phyloP scores from a whole-genome alignment of 2,888 invertebrate species.

The Napeogenes sylphis region DNA sequence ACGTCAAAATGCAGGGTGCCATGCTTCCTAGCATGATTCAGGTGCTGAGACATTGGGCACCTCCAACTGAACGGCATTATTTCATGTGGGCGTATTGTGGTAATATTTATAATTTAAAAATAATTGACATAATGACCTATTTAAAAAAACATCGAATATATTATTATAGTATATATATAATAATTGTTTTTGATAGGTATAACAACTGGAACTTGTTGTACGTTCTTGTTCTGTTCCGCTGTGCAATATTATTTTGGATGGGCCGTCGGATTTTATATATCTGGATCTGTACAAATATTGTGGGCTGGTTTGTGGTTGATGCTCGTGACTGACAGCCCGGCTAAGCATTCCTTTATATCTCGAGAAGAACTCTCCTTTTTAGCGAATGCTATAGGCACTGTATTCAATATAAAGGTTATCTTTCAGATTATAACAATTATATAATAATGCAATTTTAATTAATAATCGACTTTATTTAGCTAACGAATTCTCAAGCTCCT shows the following conservation, averaged over 20 bases:
- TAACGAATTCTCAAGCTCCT: conserved; percentile 60
- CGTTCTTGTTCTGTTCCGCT: conserved; percentile 81
- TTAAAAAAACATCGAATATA: too few relatives aligned
- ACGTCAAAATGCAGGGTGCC: conserved; percentile 51
- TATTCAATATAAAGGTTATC: conserved; percentile 63
- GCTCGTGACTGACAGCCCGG: conserved; percentile 79
- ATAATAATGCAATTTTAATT: conserved; percentile 7
- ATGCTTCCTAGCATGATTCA: conserved; percentile 73
- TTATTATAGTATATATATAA: too few relatives aligned
- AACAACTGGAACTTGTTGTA: conserved; percentile 79
- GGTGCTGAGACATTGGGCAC: conserved; percentile 66
- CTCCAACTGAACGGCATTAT: conserved; percentile 67
- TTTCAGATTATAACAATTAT: not conserved
- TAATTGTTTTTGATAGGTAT: conserved; percentile 44
- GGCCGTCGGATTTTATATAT: conserved; percentile 82
- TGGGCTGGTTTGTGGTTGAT: conserved; percentile 78
- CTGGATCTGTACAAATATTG: conserved; percentile 71
- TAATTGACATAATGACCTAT: too few relatives aligned
- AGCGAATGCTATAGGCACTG: conserved; percentile 71
- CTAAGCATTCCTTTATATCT: conserved; percentile 77
- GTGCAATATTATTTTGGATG: conserved; percentile 80
- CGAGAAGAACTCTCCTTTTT: conserved; percentile 79
- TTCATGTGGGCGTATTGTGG: conserved; percentile 74
- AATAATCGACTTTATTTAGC: conserved; percentile 35
- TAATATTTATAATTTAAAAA: conserved; percentile 25